phyloP scores from a whole-genome alignment of 2,113 vertebrate species.

The Ranitomeya variabilis region DNA sequence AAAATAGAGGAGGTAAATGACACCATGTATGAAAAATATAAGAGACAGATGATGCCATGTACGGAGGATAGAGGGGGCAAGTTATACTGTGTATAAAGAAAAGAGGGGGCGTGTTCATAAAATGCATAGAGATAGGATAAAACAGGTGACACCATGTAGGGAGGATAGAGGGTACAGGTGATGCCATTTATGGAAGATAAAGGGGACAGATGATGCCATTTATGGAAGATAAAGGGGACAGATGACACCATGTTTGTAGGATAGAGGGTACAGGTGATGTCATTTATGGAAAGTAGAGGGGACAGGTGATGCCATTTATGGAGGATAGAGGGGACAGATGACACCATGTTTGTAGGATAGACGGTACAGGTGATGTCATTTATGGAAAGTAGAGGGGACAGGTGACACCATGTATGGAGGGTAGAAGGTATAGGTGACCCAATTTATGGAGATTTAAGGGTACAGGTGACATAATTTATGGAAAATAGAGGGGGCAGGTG shows the following conservation, averaged over 20 bases:
- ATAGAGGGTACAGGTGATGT: neutral
- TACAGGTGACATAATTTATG: neutral
- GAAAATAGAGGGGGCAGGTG: neutral
- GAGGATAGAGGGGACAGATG: neutral
- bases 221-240: neutral
- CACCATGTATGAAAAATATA: no score
- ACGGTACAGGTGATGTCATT: neutral
- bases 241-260: neutral
- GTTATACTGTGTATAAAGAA: neutral
- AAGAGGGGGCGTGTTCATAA: neutral
- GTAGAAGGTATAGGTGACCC: neutral
- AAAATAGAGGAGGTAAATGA: no score
- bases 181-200: neutral
- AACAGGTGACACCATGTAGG: neutral
- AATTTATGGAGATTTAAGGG: neutral
- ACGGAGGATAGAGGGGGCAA: neutral
- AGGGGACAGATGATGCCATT: neutral
- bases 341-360: neutral
- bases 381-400: neutral
- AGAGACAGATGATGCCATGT: no score
- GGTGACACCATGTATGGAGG: neutral
- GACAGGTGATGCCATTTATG: neutral
- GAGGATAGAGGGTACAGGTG: neutral
- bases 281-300: neutral
- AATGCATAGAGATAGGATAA: neutral